Conservation (phyloP, 2,888 invertebrate genomes). For the Nycteola revayana region DNA sequence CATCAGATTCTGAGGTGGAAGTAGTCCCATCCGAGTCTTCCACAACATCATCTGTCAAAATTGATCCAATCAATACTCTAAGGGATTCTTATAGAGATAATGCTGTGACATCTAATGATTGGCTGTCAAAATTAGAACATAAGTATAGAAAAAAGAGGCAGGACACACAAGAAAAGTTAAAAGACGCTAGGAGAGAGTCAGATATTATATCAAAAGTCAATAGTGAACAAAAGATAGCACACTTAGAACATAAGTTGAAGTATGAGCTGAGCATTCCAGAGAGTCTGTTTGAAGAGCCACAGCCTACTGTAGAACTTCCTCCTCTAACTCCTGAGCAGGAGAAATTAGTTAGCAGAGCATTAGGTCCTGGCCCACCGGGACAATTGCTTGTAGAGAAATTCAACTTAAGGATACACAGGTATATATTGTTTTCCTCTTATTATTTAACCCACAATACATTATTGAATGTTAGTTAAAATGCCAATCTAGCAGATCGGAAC, state of each 20-base stretch:
- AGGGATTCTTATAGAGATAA: constrained; percentile 79
- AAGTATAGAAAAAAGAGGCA: constrained; percentile 69
- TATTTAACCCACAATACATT: not conserved
- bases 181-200: constrained; percentile 68
- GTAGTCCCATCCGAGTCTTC: constrained; percentile 67
- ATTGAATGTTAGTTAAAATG: no score
- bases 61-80: constrained; percentile 79
- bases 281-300: constrained; percentile 69
- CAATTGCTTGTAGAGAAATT: constrained; percentile 85
- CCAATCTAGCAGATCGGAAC: no score
- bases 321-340: constrained; percentile 86
- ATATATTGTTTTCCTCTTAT: no score
- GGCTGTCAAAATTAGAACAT: constrained; percentile 75
- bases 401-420: constrained; percentile 75
- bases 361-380: constrained; percentile 81
- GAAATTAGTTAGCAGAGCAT: constrained; percentile 78
- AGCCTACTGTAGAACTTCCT: constrained; percentile 73
- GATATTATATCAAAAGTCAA: constrained; percentile 74
- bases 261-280: constrained; percentile 75
- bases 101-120: constrained; percentile 72
- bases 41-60: constrained; percentile 58
- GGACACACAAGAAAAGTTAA: constrained; percentile 66
- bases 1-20: constrained; percentile 73
- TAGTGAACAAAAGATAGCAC: constrained; percentile 66
- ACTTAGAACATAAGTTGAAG: constrained; percentile 68